Conservation (phyloP, 30 jellyfish, hydroid and myxozoan genomes). For the Chrysaora quinquecirrha region DNA sequence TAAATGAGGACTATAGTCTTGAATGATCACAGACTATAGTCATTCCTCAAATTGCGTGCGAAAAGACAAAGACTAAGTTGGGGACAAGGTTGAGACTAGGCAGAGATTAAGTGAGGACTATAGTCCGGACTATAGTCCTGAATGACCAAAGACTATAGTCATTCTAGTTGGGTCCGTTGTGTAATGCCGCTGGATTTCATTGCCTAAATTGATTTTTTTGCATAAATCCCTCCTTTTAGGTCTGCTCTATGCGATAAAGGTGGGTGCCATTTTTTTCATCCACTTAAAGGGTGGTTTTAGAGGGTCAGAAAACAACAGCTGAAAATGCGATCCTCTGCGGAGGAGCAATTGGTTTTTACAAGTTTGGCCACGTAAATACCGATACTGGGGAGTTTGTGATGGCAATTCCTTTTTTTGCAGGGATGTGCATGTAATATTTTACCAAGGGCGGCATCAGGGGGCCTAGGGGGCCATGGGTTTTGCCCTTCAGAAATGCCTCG, state of each 20-base stretch:
- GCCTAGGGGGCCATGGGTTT: background rate
- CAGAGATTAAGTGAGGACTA: no score
- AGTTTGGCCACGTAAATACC: conserved; percentile 30
- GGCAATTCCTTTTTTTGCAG: conserved; percentile 2
- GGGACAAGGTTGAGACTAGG: no score
- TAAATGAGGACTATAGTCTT: no score
- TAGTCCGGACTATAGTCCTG: no score
- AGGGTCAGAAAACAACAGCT: conserved; percentile 1
- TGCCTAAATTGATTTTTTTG: conserved; percentile 48
- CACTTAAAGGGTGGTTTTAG: background rate
- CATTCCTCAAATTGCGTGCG: no score
- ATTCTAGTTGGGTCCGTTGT: conserved; percentile 30
- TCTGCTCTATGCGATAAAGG: conserved; percentile 34
- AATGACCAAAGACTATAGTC: no score
- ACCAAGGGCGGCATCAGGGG: conserved; percentile 38
- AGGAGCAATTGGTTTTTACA: conserved; percentile 11
- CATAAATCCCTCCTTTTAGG: conserved; percentile 28
- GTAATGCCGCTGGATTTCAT: conserved; percentile 41
- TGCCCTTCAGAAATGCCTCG: conserved; percentile 16
- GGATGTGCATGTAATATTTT: conserved; percentile 13
- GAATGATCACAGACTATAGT: no score
- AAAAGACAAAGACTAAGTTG: no score
- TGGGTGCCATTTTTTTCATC: conserved; percentile 39
- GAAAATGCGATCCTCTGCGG: conserved; percentile 12
- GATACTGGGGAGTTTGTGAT: conserved; percentile 28